Evolutionary conservation across 2,797 vertebrate genomes (phyloP), one percentile per base, ranked within the genome.

Genomic region (Rhinella marina): DNA sequence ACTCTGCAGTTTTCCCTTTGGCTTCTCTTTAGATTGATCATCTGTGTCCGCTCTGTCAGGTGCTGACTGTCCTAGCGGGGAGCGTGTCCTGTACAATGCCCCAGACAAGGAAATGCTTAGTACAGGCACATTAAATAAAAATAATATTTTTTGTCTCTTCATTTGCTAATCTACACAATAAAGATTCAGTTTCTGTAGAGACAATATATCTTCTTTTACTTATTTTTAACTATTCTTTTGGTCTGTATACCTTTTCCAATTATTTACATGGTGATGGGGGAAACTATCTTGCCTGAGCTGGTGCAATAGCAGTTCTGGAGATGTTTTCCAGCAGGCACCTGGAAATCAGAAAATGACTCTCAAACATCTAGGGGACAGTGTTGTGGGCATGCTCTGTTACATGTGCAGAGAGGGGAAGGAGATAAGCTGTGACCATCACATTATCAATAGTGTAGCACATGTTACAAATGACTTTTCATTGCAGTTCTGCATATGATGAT

Each of bases 21-120:
- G 93, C 86, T 92, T 92, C 0, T 90, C 94, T 80, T 89, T 85
- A 57, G 89, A 92, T 81, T 93, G 94, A 75, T 95, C 94, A 5
- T 94, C 94, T 16, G 75, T 76, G 0, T 91, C 92, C 3, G 91
- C 92, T 32, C 92, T 86, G 25, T 54, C 70, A 19, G 54, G 92
- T 7, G 91, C 91, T 0, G 23, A 78, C 16, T 93, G 91, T 0
- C 92, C 92, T 80, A 93, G 94, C 3, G 92, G 88, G 14, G 90
- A 88, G 91, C 95, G 95, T 89, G 94, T 86, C 92, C 93, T 96
- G 78, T 0, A 84, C 12, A 56, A 79, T 50, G 21, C 7, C 68
- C 68, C 68, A 32, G 1, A 73, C 7, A 19, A 7, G n/a, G 7
- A 41, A 41, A 41, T 41, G 41, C 32, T 32, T n/a, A 29, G 12